Conservation (phyloP, 2,888 invertebrate species). For the Thymelicus sylvestris region DNA sequence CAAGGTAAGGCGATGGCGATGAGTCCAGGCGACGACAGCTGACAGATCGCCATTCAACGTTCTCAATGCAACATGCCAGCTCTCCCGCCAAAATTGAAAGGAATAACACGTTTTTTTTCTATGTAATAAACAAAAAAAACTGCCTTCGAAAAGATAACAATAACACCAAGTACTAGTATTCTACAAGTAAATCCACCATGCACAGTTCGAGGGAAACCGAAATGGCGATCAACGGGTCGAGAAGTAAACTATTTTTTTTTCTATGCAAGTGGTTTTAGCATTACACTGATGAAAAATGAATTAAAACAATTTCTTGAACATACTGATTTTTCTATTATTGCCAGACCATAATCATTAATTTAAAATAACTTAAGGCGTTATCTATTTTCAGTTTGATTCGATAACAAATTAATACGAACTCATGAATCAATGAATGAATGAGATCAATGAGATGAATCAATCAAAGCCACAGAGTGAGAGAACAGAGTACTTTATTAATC, state of each 20-base stretch:
- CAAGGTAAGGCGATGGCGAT: conserved; percentile 62
- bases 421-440: background rate
- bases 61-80: conserved; percentile 64
- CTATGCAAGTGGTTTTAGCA: conserved; percentile 2
- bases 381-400: background rate
- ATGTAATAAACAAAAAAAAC: conserved; percentile 46
- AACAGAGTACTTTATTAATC: no score
- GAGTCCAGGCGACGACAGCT: conserved; percentile 73
- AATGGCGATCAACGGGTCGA: conserved; percentile 46
- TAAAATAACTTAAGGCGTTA: no score
- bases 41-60: conserved; percentile 74
- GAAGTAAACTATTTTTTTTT: conserved; percentile 18
- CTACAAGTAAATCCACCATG: background rate
- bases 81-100: conserved; percentile 80
- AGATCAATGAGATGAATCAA: background rate
- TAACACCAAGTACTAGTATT: background rate
- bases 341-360: background rate
- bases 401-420: background rate
- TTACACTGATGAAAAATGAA: background rate
- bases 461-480: conserved; percentile 1
- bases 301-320: background rate
- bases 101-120: conserved; percentile 60
- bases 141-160: conserved; percentile 2
- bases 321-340: background rate
- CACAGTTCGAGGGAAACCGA: conserved; percentile 21